phyloP scores from a whole-genome alignment of 2,113 vertebrate genomes.

The Fulica atra region DNA sequence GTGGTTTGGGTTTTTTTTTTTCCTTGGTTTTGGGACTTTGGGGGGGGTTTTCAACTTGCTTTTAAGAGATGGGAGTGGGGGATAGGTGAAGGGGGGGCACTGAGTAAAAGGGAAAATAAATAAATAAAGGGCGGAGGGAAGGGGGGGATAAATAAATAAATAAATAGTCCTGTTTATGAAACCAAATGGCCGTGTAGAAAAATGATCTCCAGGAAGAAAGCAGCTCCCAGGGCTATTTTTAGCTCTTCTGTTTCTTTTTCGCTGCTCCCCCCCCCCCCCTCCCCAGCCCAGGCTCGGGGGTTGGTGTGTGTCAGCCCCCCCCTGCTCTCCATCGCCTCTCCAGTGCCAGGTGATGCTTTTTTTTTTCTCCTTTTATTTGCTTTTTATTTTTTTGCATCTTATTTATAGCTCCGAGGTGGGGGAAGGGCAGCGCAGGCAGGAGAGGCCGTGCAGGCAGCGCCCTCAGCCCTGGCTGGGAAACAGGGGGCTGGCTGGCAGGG shows the following conservation, averaged over 20 bases:
- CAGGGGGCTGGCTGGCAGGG: background rate
- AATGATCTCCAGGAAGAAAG: slow-evolving; percentile 23
- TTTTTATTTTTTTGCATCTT: background rate
- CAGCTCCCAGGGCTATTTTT: slow-evolving; percentile 38
- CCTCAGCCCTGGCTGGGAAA: background rate
- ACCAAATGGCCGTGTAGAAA: background rate
- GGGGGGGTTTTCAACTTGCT: background rate
- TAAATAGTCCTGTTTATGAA: slow-evolving; percentile 6
- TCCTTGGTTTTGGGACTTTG: background rate
- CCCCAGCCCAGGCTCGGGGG: background rate
- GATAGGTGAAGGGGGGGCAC: background rate
- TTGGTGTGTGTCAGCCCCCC: background rate
- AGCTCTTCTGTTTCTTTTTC: slow-evolving; percentile 11
- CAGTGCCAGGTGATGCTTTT: background rate
- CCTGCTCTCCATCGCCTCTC: background rate
- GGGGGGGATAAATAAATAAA: background rate
- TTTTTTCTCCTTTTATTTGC: background rate
- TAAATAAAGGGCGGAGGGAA: background rate
- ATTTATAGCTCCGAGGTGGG: background rate
- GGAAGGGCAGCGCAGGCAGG: background rate
- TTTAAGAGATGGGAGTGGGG: background rate
- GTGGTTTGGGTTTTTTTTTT: too few species aligned
- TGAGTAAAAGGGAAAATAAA: too few species aligned
- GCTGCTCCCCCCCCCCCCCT: too few species aligned
- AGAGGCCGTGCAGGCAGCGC: accelerated